Conservation (phyloP, 2,888 invertebrate genomes). For the Clitarchus hookeri region DNA sequence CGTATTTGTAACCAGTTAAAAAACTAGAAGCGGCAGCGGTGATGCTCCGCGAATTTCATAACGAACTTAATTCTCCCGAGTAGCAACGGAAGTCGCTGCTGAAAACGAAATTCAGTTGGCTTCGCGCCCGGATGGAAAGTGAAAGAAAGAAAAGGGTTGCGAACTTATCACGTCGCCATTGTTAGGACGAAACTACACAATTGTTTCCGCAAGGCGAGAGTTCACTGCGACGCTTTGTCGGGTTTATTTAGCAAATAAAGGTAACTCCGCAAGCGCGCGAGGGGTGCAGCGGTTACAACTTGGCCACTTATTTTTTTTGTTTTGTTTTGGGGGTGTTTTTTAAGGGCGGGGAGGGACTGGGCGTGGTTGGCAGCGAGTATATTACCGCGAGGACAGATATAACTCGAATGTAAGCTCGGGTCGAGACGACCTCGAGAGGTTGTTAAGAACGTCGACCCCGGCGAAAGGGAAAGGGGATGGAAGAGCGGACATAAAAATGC, state of each 20-base stretch:
- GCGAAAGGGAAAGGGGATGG: neutral
- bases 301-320: neutral
- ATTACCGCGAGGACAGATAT: neutral
- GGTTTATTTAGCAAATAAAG: constrained; percentile 9
- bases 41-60: too few species aligned
- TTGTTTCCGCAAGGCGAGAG: neutral
- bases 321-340: neutral
- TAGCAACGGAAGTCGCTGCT: neutral
- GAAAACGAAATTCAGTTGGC: neutral
- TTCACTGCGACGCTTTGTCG: neutral
- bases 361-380: neutral
- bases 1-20: too few species aligned
- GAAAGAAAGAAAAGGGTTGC: neutral
- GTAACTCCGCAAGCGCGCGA: neutral
- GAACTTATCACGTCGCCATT: neutral
- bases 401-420: neutral
- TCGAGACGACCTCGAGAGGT: neutral
- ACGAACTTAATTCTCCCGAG: too few species aligned
- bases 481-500: neutral
- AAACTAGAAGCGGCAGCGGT: too few species aligned
- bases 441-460: neutral
- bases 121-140: neutral
- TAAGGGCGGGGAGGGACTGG: neutral
- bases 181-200: neutral
- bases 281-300: neutral